Evolutionary conservation across 2,888 invertebrate genomes (phyloP).

Genomic region (Drosophila yooni): DNA sequence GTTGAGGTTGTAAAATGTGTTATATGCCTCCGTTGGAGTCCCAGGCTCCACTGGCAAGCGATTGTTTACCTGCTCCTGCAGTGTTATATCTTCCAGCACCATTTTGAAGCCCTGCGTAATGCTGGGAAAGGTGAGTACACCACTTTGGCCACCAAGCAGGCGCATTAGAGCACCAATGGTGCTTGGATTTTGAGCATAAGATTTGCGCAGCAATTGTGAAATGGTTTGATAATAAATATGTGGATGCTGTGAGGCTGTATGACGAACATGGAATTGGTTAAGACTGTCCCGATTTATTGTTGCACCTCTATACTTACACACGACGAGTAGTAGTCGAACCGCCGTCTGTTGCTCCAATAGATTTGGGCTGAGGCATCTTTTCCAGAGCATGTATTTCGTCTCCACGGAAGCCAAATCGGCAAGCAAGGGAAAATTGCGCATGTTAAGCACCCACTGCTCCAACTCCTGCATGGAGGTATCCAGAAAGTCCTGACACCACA

Average conservation of each 20-base stretch:
- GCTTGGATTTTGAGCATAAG: slow-evolving; percentile 73
- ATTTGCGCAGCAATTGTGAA: slow-evolving; percentile 82
- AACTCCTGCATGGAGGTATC: slow-evolving; percentile 88
- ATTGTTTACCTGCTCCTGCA: slow-evolving; percentile 83
- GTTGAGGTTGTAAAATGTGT: slow-evolving; percentile 86
- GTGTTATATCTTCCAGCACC: slow-evolving; percentile 82
- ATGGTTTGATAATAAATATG: slow-evolving; percentile 85
- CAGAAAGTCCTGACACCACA: slow-evolving; percentile 86
- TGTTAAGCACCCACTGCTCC: slow-evolving; percentile 86
- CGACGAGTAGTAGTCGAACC: slow-evolving; percentile 86
- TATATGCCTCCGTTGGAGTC: slow-evolving; percentile 80
- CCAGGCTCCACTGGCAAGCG: slow-evolving; percentile 73
- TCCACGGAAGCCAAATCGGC: slow-evolving; percentile 87
- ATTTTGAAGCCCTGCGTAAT: slow-evolving; percentile 83
- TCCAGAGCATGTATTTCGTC: slow-evolving; percentile 86
- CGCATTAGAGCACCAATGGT: slow-evolving; percentile 84
- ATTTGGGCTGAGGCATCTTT: slow-evolving; percentile 85
- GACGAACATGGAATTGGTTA: not conserved
- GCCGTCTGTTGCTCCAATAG: slow-evolving; percentile 87
- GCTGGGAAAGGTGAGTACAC: slow-evolving; percentile 82
- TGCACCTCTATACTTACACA: slow-evolving; percentile 84
- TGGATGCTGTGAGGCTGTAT: slow-evolving; percentile 82
- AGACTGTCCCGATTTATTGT: not conserved
- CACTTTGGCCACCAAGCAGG: slow-evolving; percentile 82
- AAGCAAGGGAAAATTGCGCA: slow-evolving; percentile 86